Percentiles rank a stretch among this genome's conserved stretches.
These are phyloP conservation scores for Cephus cinctus DNA, from an alignment of 1,140 invertebrate species.

Conservation along the genomic window DNA sequence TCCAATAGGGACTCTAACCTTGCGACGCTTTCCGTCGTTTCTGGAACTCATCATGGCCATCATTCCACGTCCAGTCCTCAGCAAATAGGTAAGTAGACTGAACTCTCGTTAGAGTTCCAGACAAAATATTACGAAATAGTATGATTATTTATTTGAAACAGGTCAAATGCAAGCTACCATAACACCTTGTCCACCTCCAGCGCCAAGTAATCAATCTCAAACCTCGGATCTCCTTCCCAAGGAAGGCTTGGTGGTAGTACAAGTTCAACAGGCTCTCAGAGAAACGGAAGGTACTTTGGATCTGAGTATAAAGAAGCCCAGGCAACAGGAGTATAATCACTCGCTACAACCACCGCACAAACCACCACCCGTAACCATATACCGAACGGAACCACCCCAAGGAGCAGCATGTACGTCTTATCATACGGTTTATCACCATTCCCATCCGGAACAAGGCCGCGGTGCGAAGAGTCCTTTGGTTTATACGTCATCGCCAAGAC, in stretches of 20 bases:
- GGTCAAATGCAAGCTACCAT: constrained; percentile 67
- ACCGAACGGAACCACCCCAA: constrained; percentile 44
- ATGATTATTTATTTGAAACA: constrained; percentile 19
- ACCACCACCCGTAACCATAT: constrained; percentile 50
- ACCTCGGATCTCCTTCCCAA: constrained; percentile 43
- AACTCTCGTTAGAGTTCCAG: constrained; percentile 39
- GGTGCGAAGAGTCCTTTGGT: constrained; percentile 48
- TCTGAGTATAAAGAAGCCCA: constrained; percentile 77
- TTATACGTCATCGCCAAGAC: constrained; percentile 47
- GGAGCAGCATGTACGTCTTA: constrained; percentile 40
- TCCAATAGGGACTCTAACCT: constrained; percentile 57
- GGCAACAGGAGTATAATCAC: constrained; percentile 57
- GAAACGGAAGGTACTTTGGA: constrained; percentile 66
- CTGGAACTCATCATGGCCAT: constrained; percentile 45
- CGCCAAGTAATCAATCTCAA: constrained; percentile 32
- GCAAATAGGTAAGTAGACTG: constrained; percentile 45
- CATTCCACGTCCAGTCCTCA: constrained; percentile 48
- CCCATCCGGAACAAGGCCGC: constrained; percentile 45
- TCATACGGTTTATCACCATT: constrained; percentile 48
- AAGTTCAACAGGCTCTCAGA: constrained; percentile 57
- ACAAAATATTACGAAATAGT: background rate
- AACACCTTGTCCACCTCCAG: constrained; percentile 58
- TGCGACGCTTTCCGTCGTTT: constrained; percentile 69
- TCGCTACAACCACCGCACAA: constrained; percentile 55
- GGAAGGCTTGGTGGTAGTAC: constrained; percentile 65